Base-by-base conservation (phyloP, 2,113 vertebrate species). In the Mesembrinibis cayennensis region DNA sequence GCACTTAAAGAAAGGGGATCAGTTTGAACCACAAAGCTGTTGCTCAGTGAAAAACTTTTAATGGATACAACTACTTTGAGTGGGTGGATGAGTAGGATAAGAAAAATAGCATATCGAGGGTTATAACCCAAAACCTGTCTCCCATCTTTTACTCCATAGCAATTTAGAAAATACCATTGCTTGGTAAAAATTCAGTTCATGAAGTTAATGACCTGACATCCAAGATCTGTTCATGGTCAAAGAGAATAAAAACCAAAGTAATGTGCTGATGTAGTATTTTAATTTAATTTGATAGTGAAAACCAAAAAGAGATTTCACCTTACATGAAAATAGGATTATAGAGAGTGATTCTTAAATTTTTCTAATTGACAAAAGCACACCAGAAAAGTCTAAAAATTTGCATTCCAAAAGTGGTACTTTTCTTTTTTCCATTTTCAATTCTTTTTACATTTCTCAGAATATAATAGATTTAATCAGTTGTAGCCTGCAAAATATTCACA, bases 341-440 rank as follows among this genome's bases (percentile, higher is more conserved):
- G 7, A 18, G 83, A 66, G 4, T 36, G 4, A 7, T 74, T 47
- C 71, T 42, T 26, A 40, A 19, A 7, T 26, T 69, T 73, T 86
- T 66, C 4, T 58, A 38, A 61, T 21, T 71, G 18, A 44, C 23
- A 66, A 59, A 84, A 74, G 2, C 9, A 22, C 7, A 16, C 1
- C 2, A 2, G 8, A 56, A 65, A 83, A 47, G 10, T 34, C 20
- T 61, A 44, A 80, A 72, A 52, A 16, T 17, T 59, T 77, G 9
- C 8, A 71, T 47, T 76, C 25, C 10, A 20, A 26, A 74, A 6
- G 2, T 16, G 4, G 0, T 5, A 2, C 27, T 74, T 87, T 81
- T 30, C 1, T 53, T 29, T 73, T 67, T 69, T 47, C 13, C 1
- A 7, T 49, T 78, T 62, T 58, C 0, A 0, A 0, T 4, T 69